A percentile compares a stretch with the other conserved stretches of the same genome.
Evolutionary conservation across 2,113 vertebrate genomes (phyloP).

Genomic region (Mixornis gularis): DNA sequence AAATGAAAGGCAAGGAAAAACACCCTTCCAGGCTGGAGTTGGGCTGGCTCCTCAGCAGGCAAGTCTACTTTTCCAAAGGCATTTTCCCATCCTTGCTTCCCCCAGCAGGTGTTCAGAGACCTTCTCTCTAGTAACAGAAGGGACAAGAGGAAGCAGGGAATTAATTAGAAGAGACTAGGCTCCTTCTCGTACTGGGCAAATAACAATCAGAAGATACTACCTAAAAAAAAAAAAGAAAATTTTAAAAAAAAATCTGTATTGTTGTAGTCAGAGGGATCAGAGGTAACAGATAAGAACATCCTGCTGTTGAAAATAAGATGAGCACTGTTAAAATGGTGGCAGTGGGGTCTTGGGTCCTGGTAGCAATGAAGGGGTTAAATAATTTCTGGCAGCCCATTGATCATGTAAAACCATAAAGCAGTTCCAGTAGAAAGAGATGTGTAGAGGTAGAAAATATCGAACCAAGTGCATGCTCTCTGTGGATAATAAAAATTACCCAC

Average conservation of each 20-base stretch:
- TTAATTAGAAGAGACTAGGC: not conserved
- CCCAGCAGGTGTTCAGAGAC: not conserved
- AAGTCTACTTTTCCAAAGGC: not conserved
- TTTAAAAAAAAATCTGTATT: not conserved
- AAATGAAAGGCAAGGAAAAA: not conserved
- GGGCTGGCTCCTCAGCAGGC: not conserved
- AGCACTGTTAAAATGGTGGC: not conserved
- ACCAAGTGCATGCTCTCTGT: slow-evolving; percentile 69
- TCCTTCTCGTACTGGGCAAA: not conserved
- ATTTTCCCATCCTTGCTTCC: not conserved
- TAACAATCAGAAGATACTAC: not conserved
- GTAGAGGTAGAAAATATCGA: slow-evolving; percentile 69
- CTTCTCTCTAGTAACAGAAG: not conserved
- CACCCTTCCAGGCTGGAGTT: not conserved
- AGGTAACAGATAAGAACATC: not conserved
- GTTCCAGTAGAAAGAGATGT: slow-evolving; percentile 57
- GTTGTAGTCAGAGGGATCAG: not conserved
- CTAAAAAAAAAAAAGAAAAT: not conserved
- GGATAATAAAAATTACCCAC: slow-evolving; percentile 80
- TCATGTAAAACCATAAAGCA: slow-evolving; percentile 43
- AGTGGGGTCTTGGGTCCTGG: not conserved
- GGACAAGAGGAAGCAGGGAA: not conserved
- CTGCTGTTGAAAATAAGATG: not conserved
- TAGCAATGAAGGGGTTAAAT: slow-evolving; percentile 60
- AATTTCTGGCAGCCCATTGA: slow-evolving; percentile 45